A percentile compares a stretch with the other conserved stretches of the same genome.
Evolutionary conservation across 2,888 invertebrate genomes (phyloP).

Genomic region (Myopa testacea): DNA sequence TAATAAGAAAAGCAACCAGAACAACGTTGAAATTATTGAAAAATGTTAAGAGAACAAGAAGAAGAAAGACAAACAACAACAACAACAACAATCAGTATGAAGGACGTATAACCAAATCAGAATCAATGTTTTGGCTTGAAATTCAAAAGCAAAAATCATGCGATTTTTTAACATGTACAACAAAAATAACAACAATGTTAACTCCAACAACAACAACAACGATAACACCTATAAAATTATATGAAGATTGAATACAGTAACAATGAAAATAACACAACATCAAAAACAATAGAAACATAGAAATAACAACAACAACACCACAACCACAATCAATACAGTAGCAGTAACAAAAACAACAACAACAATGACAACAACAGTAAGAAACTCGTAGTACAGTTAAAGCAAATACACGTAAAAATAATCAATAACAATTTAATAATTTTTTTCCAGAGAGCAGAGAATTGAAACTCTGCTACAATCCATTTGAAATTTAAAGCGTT

Average conservation of each 20-base stretch:
- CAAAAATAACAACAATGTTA: not conserved
- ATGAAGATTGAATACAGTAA: not conserved
- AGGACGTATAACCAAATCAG: not conserved
- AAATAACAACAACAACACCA: not conserved
- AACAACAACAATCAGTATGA: not conserved
- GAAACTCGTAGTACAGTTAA: not conserved
- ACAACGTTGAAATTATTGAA: not conserved
- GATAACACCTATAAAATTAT: not conserved
- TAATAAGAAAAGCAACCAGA: not conserved
- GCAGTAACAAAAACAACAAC: not conserved
- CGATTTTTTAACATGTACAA: not conserved
- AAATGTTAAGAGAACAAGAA: too few relatives aligned
- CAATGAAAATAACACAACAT: not conserved
- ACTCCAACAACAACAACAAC: slow-evolving; percentile 4
- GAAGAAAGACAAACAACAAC: not conserved
- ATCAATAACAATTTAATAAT: too few relatives aligned
- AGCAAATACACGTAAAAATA: not conserved
- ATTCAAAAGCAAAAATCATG: not conserved
- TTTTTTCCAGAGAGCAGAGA: too few relatives aligned
- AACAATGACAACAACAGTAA: not conserved
- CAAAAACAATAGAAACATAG: not conserved
- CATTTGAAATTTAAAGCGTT: too few relatives aligned
- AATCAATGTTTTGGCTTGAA: not conserved
- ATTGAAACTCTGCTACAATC: too few relatives aligned
- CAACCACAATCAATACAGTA: not conserved